Base-by-base conservation (phyloP, 2,888 invertebrate genomes). In the Cacoxenus indagator region DNA sequence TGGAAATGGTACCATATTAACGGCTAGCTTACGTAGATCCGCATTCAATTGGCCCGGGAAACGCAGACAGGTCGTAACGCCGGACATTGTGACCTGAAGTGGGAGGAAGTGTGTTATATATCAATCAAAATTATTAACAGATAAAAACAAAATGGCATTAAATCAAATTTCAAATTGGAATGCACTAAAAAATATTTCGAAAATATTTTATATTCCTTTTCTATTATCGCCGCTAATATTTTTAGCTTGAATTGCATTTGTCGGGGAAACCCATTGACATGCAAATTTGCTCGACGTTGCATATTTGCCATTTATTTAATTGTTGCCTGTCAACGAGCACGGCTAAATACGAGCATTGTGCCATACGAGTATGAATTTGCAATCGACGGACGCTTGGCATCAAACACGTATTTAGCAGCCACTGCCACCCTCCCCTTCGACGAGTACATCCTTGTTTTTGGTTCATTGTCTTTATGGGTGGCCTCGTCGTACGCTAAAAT, bases 1-100 rank as follows among this genome's bases (percentile, higher is more conserved):
- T 0, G 96, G 96, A 90, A 96, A 96, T 0, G 96, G 96, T 14
- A 97, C 96, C 96, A 97, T 96, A 88, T 96, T 96, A 45, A 96
- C 95, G 0, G 95, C 94, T 61, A 95, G 89, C 89, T 97, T 94
- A 64, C 96, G 90, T 8, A 96, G 89, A 88, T 96, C 96, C 0
- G 96, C 96, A 87, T 96, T 97, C 83, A 96, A 89, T 85, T 97
- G 96, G 54, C 96, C 97, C 0, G 96, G 96, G 91, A 96, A 97
- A 65, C 96, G 92, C 14, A 96, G 91, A 74, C 93, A 93, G 0
- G 93, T 93, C 0, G 95, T 95, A n/a, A 95, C 92, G 0, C 95
- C 95, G 0, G 95, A 91, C 91, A 91, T 91, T 29, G 91, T 91
- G 61, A 90, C 78, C 91, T 91, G 46, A 26, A 29, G 17, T 9